Evolutionary conservation across 2,113 vertebrate genomes (phyloP).

Genomic region (Psittacus erithacus): DNA sequence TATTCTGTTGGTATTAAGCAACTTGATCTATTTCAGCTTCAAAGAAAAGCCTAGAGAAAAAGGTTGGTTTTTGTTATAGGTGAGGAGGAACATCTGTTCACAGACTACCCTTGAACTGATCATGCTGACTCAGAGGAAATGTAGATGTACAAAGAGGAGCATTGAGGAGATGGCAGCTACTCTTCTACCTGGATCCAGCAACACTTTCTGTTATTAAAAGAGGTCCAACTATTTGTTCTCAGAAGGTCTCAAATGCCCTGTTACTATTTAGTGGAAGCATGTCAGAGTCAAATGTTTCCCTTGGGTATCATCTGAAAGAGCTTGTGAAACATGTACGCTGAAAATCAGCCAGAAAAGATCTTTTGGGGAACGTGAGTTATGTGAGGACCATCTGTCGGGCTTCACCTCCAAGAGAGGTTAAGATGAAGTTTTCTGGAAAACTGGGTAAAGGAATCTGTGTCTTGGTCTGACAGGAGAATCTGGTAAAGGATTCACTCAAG

Average conservation of each 20-base stretch:
- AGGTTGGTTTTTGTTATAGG: neutral
- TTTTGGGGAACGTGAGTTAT: neutral
- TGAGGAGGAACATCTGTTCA: neutral
- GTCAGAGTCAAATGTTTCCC: neutral
- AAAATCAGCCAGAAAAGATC: neutral
- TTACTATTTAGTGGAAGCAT: neutral
- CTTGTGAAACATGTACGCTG: neutral
- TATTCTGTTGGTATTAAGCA: neutral
- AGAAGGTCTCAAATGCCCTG: neutral
- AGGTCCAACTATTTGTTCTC: neutral
- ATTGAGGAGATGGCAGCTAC: neutral
- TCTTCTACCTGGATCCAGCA: neutral
- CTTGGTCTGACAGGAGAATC: neutral
- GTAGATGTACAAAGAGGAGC: neutral
- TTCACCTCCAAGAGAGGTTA: neutral
- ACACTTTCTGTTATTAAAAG: neutral
- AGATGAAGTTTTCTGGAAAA: neutral
- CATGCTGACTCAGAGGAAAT: neutral
- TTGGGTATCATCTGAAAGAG: neutral
- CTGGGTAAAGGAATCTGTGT: neutral
- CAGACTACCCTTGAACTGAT: neutral
- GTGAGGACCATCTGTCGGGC: neutral
- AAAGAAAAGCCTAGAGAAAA: conserved; percentile 1
- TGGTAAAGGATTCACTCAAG: neutral
- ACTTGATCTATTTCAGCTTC: neutral